Base-by-base conservation (phyloP, 2,888 invertebrate species). In the Oscheius sp. region DNA sequence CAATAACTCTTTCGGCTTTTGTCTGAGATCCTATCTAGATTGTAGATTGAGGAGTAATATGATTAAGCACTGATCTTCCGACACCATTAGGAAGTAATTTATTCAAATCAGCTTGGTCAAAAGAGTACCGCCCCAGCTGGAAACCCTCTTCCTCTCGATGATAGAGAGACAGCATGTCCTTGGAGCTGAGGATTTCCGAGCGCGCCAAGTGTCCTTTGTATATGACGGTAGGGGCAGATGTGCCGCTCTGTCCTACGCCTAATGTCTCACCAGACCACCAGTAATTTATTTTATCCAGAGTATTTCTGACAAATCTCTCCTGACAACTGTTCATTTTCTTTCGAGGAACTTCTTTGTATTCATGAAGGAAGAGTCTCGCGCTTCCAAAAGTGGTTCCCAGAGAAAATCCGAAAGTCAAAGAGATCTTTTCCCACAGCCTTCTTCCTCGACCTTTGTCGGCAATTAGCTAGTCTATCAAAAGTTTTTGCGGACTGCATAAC, bases 161-260 rank as follows among this genome's bases (percentile, higher is more conserved):
- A 55, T 55, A 42, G 61, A 50, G 25, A 34, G 46, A 58, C 48
- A 45, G 25, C 48, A 46, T 46, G 64, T 46, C 64, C 64, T 64
- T 64, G 64, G 64, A 46, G 31, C 64, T 50, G 34, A 29, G 64
- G 64, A 64, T 64, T 64, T 64, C 64, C 64, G 61, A 34, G 64
- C 64, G 64, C 64, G 64, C 64, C 64, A 64, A 64, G 64, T 64
- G 29, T 17, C 46, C 64, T 64, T 64, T 64, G 64, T 64, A 64
- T 64, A 64, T 48, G 46, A 64, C 46, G 45, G 46, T 64, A 46
- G 45, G 64, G 46, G 64, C 64, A 64, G 64, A 64, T 64, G 64
- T 64, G 64, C 64, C 48, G 61, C 61, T n/a, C 61, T 45, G 37
- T 27, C 45, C 61, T 29, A n/a, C 57, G 34, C 34, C 57, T 37